Conservation (phyloP, 2,113 vertebrate species). For the Ranitomeya variabilis region DNA sequence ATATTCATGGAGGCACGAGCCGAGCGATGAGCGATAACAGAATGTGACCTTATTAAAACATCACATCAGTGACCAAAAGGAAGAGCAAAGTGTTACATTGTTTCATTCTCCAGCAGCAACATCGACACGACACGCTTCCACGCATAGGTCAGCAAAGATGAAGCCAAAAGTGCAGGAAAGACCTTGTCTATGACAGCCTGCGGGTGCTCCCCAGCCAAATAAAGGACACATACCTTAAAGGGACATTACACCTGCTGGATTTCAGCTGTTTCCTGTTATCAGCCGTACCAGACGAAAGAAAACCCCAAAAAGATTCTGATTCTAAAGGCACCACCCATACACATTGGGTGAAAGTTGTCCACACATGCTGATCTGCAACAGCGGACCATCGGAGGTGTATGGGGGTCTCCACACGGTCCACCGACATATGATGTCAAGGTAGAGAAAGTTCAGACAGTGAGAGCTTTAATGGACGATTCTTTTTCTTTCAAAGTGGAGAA, state of each 20-base stretch:
- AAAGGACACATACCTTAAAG: neutral
- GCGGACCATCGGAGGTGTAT: too few relatives aligned
- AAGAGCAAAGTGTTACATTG: neutral
- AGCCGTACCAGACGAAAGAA: neutral
- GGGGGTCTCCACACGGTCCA: too few relatives aligned
- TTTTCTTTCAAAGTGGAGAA: too few relatives aligned
- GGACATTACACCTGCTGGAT: neutral
- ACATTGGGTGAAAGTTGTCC: too few relatives aligned
- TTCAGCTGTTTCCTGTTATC: neutral
- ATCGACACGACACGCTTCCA: neutral
- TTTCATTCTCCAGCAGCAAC: neutral
- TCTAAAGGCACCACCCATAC: too few relatives aligned
- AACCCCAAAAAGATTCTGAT: too few relatives aligned
- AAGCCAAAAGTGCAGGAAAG: neutral
- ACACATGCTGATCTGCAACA: too few relatives aligned
- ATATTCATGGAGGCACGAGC: neutral
- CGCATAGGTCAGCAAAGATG: slow-evolving; percentile 14
- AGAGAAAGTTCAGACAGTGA: too few relatives aligned
- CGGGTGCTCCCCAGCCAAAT: neutral
- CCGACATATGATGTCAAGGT: too few relatives aligned
- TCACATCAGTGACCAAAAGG: neutral
- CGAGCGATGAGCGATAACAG: neutral
- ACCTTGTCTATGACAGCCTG: neutral
- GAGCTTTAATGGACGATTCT: too few relatives aligned
- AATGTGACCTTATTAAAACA: slow-evolving; percentile 7